A percentile compares a stretch with the other conserved stretches of the same genome.
Conservation (phyloP, 2,888 invertebrate genomes). For the Tachina lurida region DNA sequence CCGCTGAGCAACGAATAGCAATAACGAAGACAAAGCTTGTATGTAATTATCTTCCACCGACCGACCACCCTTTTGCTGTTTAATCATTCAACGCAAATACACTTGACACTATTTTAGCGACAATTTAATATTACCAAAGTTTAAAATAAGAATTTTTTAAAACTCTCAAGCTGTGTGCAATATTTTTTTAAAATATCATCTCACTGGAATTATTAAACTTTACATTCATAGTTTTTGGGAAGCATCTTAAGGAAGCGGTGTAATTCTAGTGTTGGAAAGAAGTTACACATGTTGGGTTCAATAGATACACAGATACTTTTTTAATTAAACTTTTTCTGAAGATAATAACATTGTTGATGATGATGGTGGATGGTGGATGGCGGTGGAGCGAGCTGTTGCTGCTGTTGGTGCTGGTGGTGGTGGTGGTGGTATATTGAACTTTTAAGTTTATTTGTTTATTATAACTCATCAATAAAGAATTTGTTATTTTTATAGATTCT, state of each 20-base stretch:
- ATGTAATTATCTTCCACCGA: neutral
- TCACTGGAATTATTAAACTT: neutral
- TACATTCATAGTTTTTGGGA: neutral
- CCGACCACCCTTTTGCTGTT: slow-evolving; percentile 14
- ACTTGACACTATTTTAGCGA: slow-evolving; percentile 39
- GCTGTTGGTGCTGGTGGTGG: neutral
- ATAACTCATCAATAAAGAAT: slow-evolving; percentile 68
- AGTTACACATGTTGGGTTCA: neutral
- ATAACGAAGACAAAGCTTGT: neutral
- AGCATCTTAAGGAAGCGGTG: neutral
- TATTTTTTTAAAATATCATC: too few species aligned
- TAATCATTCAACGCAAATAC: slow-evolving; percentile 13
- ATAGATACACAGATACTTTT: slow-evolving; percentile 16
- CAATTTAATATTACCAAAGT: too few species aligned
- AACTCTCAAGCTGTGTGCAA: too few species aligned
- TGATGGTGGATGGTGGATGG: slow-evolving; percentile 6
- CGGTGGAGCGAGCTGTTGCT: neutral
- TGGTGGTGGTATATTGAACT: slow-evolving; percentile 20
- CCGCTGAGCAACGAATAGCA: slow-evolving; percentile 25
- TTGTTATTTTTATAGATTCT: slow-evolving; percentile 50
- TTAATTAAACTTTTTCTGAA: slow-evolving; percentile 66
- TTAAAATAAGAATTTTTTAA: too few species aligned
- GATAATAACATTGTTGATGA: neutral
- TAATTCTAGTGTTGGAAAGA: neutral
- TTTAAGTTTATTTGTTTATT: slow-evolving; percentile 58